Percentiles rank a stretch among this genome's conserved stretches.
phyloP scores from a whole-genome alignment of 2,888 invertebrate species.

The Colletes collaris region DNA sequence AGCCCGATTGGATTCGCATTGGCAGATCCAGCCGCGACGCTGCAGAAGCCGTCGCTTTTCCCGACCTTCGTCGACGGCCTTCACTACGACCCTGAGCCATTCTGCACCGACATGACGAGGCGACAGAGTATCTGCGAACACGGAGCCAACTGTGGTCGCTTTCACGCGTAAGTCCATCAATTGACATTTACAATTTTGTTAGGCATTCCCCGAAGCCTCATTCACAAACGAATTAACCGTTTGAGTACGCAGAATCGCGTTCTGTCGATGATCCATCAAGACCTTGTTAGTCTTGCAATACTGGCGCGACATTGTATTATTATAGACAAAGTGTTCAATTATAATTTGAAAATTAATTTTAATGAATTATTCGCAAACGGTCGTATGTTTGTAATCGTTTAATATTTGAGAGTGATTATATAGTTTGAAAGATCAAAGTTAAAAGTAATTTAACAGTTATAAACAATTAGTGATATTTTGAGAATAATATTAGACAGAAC shows the following conservation, averaged over 20 bases:
- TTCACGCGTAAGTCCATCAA: conserved; percentile 73
- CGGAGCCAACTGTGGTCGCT: conserved; percentile 77
- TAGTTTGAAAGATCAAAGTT: too few species aligned
- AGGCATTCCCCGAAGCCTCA: conserved; percentile 13
- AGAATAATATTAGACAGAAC: too few species aligned
- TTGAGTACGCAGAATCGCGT: conserved; percentile 34
- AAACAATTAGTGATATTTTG: too few species aligned
- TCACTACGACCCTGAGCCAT: conserved; percentile 80
- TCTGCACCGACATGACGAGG: conserved; percentile 76
- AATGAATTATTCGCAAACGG: too few species aligned
- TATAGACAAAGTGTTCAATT: too few species aligned
- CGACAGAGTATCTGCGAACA: conserved; percentile 77
- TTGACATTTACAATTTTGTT: conserved; percentile 25
- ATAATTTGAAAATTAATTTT: too few species aligned
- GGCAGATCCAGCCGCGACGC: conserved; percentile 77
- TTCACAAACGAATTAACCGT: conserved; percentile 32
- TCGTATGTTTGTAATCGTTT: too few species aligned
- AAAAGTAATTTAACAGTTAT: too few species aligned
- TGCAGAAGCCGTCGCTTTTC: conserved; percentile 83
- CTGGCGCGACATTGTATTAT: background rate
- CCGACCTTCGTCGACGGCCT: conserved; percentile 83
- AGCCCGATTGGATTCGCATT: conserved; percentile 77
- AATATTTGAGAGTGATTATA: too few species aligned
- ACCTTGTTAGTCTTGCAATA: conserved; percentile 15
- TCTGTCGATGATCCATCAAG: conserved; percentile 30